Evolutionary conservation across 1,140 invertebrate genomes (phyloP), one percentile per base, ranked within the genome.

Genomic region (Gonioctena quinquepunctata): DNA sequence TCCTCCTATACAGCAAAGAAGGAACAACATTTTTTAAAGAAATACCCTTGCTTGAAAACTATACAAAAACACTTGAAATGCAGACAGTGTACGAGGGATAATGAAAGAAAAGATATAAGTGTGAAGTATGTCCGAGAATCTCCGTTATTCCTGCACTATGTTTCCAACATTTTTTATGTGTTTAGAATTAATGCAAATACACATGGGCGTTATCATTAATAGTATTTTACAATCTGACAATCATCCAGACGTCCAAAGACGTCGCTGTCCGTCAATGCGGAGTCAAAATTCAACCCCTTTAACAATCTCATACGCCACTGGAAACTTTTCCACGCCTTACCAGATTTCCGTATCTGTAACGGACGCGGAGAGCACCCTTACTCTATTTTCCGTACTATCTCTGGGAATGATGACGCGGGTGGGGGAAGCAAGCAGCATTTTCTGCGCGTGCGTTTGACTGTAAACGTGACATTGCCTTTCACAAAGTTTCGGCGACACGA

Each of bases 331-430:
- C 48, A 11, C 21, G 19, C 18, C 25, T 66, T 86, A 93, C 92
- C 92, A 93, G 76, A 93, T 92, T 84, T 93, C 92, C 25, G 91
- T 92, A 68, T 90, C 90, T 69, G 87, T 87, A 42, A 87, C 84
- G 1, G 87, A 87, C 86, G 87, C 68, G 88, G 84, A 62, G 80
- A 88, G 80, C 67, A 88, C 84, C 77, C 84, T 83, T 70, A 87
- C 86, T 70, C 83, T 82, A 75, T 86, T 85, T 78, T 86, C 84
- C 49, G 81, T 80, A 67, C 83, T 84, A 78, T 88, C 87, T 60
- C 83, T 80, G 62, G 87, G 87, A 72, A 87, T 77, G 62, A 86
- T 86, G 7, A 88, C 84, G 82, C 85, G 86, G 78, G 82, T 86
- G 33, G 86, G 86, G 25, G 86, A 84, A 16, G 84, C 71, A 11